phyloP scores from a whole-genome alignment of 1,140 invertebrate genomes.

The Stenopsyche tienmushanensis region DNA sequence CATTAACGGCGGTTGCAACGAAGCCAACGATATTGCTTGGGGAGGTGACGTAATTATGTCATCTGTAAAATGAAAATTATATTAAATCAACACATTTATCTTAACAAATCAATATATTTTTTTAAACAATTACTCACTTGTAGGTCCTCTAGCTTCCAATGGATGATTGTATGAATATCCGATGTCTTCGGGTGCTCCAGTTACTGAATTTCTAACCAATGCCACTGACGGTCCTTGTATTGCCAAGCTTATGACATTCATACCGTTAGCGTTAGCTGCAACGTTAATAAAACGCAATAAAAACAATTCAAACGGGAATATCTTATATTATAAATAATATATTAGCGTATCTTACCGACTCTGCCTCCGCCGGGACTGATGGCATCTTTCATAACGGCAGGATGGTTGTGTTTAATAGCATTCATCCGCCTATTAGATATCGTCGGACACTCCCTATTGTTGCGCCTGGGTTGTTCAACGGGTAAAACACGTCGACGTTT shows the following conservation, averaged over 20 bases:
- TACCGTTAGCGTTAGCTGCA: constrained; percentile 65
- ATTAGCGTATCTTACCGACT: background rate
- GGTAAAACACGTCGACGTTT: constrained; percentile 79
- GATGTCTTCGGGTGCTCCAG: constrained; percentile 38
- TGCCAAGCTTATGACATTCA: constrained; percentile 69
- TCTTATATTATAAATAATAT: background rate
- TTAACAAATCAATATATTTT: background rate
- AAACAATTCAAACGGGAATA: background rate
- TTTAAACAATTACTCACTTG: constrained; percentile 41
- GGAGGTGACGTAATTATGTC: constrained; percentile 54
- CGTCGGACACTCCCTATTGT: constrained; percentile 56
- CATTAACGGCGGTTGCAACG: constrained; percentile 52
- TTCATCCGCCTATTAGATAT: constrained; percentile 74
- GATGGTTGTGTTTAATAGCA: constrained; percentile 79
- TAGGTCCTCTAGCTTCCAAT: constrained; percentile 52
- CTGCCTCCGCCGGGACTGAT: constrained; percentile 45
- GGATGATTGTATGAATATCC: constrained; percentile 44
- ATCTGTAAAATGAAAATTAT: constrained; percentile 45
- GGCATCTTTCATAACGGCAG: constrained; percentile 66
- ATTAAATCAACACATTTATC: background rate
- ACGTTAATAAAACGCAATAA: no score
- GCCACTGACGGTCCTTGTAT: constrained; percentile 55
- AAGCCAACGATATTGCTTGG: constrained; percentile 54
- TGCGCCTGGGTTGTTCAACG: constrained; percentile 72
- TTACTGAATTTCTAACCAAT: constrained; percentile 40